Evolutionary conservation across 2,888 invertebrate genomes (phyloP), one percentile per base, ranked within the genome.

Genomic region (Gandaritis pyraliata): DNA sequence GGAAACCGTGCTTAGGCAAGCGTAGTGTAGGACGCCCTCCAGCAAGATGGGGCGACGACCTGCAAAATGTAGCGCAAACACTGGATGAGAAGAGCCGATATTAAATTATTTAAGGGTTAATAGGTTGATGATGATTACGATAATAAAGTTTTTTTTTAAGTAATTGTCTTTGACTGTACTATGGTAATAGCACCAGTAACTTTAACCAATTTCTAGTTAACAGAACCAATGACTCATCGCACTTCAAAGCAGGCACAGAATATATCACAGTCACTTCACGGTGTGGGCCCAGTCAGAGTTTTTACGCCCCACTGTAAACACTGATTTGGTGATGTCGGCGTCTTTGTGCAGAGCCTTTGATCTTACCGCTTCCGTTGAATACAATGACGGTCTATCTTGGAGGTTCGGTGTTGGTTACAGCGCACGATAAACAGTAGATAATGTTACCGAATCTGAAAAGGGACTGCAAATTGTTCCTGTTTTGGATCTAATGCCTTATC

Each of bases 331-430:
- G 75, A 72, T 76, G 80, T 76, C 82, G 82, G 75, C 71, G 70
- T 68, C 73, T 72, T 73, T 75, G 71, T 71, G 75, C 68, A 65
- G 57, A 45, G 62, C 64, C 83, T 90, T 90, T 90, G 88, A 90
- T 86, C 82, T 81, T 71, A 79, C 88, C 88, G 90, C 88, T 87
- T 90, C 90, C 90, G 90, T 77, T 76, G 79, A 71, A 75, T 75
- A 87, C 87, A 87, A 87, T 83, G 82, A 73, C 77, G 75, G 74
- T 75, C 81, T 83, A 82, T 83, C 82, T 77, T 64, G 58, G 65
- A 74, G 74, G 74, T 75, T 72, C 68, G 73, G 68, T 70, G 68
- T 61, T 58, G 60, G 69, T 41, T 64, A 45, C 58, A 71, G 71
- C 45, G 49, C 8, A 65, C 61, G 66, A 70, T 70, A 70, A 65